Conservation (phyloP, 2,113 vertebrate genomes). For the Malurus alboscapulatus region DNA sequence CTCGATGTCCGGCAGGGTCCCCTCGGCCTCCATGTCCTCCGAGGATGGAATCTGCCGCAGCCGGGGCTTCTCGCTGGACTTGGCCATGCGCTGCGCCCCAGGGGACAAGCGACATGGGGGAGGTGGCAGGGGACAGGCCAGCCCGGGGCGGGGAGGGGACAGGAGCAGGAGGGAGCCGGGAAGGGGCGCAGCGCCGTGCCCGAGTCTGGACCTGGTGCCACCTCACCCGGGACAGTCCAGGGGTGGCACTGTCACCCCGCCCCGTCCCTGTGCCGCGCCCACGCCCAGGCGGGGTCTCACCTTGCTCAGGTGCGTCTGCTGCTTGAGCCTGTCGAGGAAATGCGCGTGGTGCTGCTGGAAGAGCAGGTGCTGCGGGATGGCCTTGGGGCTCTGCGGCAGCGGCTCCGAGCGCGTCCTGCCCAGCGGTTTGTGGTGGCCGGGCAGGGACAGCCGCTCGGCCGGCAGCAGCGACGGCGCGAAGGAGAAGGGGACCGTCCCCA, state of each 20-base stretch:
- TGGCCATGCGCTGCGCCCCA: conserved; percentile 76
- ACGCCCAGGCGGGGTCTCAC: conserved; percentile 21
- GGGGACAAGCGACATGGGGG: not conserved
- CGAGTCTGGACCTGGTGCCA: accelerated
- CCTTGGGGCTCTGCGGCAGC: conserved; percentile 82
- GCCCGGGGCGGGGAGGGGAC: not conserved
- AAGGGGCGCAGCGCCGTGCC: not conserved
- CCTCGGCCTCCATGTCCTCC: conserved; percentile 86
- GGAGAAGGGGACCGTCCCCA: conserved; percentile 79
- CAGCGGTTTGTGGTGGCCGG: conserved; percentile 83
- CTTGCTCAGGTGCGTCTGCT: conserved; percentile 78
- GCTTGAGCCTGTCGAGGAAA: conserved; percentile 78
- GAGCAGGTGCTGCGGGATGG: conserved; percentile 72
- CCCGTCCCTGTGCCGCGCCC: not conserved
- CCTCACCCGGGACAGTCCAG: not conserved
- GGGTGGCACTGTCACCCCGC: not conserved
- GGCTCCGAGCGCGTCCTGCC: conserved; percentile 92
- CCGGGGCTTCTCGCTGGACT: conserved; percentile 89
- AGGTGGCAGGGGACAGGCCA: not conserved
- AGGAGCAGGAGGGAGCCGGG: not conserved
- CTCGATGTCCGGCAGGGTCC: conserved; percentile 58
- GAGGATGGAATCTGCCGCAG: conserved; percentile 89
- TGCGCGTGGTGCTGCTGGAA: conserved; percentile 76
- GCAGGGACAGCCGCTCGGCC: conserved; percentile 70
- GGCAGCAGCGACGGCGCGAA: conserved; percentile 76